Evolutionary conservation across 2,113 vertebrate species (phyloP).

Genomic region (Thomomys bottae): DNA sequence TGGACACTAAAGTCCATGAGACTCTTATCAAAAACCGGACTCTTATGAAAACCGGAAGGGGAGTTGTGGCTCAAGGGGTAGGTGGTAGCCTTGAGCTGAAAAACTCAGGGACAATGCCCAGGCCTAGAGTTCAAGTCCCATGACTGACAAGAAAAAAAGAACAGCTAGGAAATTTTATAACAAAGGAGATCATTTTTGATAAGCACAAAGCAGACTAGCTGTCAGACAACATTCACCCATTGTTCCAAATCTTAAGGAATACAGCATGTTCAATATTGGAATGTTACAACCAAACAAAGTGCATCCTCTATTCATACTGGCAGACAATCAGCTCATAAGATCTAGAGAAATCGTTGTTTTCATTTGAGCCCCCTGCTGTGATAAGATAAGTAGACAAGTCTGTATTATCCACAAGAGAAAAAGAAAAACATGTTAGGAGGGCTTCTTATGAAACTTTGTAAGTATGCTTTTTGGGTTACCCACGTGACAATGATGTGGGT

Average conservation of each 20-base stretch:
- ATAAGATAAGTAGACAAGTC: constrained; percentile 59
- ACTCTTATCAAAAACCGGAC: too few relatives aligned
- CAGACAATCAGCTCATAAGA: constrained; percentile 80
- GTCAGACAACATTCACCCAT: constrained; percentile 29
- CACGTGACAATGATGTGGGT: neutral
- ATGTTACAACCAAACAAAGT: constrained; percentile 57
- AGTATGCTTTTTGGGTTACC: neutral
- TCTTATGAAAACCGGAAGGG: too few relatives aligned
- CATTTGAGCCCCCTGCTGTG: constrained; percentile 74
- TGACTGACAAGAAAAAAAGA: too few relatives aligned
- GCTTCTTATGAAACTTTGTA: neutral
- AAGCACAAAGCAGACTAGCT: constrained; percentile 46
- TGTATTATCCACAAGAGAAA: constrained; percentile 47
- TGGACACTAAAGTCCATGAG: too few relatives aligned
- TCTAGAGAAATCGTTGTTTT: constrained; percentile 77
- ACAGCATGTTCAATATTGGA: constrained; percentile 71
- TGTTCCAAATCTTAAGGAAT: constrained; percentile 57
- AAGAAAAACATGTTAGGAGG: constrained; percentile 25
- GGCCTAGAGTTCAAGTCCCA: too few relatives aligned
- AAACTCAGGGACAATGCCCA: too few relatives aligned
- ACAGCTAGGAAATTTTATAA: constrained; percentile 9
- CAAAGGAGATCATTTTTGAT: neutral
- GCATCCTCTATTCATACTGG: constrained; percentile 63
- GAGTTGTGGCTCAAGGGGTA: too few relatives aligned
- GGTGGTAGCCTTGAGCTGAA: too few relatives aligned